These are phyloP conservation scores for Montipora cactus DNA, from an alignment of 64 coral and sea anemone genomes.

Conservation along the genomic window DNA sequence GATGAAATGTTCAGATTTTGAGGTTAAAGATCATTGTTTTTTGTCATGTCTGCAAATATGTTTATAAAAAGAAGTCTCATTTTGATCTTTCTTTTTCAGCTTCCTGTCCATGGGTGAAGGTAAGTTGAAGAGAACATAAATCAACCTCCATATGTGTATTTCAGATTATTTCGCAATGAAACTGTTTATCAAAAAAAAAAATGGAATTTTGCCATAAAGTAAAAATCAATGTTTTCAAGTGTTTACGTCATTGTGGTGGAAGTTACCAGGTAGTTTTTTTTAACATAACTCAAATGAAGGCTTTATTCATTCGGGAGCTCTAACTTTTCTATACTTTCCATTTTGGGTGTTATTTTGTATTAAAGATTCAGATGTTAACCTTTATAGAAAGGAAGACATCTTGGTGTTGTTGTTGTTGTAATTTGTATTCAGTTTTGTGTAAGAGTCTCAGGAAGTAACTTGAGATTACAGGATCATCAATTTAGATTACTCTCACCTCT, in stretches of 20 bases:
- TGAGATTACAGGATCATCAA: background rate
- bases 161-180: background rate
- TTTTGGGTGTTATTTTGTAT: too few species aligned
- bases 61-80: background rate
- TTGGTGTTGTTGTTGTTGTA: background rate
- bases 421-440: background rate
- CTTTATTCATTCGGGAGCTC: background rate
- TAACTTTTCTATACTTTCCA: background rate
- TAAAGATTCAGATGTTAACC: too few species aligned
- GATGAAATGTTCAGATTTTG: background rate
- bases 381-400: background rate
- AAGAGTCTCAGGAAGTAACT: background rate
- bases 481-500: background rate
- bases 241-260: background rate
- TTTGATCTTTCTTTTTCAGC: constrained; percentile 3
- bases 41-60: background rate
- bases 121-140: background rate
- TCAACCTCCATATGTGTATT: background rate
- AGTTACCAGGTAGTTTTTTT: background rate
- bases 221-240: background rate
- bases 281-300: background rate
- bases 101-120: constrained; percentile 42
- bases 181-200: background rate
- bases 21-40: background rate
- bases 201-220: background rate